These are phyloP conservation scores for Phycodurus eques DNA, from an alignment of 2,113 vertebrate genomes.

Conservation along the genomic window DNA sequence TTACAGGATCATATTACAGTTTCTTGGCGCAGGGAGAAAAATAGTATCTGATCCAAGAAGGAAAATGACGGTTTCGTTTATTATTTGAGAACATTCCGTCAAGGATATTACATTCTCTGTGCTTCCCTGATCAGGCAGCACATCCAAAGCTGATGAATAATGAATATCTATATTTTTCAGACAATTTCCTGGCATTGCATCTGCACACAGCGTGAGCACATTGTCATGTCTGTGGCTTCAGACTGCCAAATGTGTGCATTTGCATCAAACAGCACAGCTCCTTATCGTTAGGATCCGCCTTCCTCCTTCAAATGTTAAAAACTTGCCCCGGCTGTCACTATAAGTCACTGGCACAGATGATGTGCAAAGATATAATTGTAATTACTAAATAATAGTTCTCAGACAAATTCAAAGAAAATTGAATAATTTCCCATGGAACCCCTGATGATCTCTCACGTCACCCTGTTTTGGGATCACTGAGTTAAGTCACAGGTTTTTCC, in stretches of 20 bases:
- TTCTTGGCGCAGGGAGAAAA: background rate
- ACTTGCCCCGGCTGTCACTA: background rate
- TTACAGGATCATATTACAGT: background rate
- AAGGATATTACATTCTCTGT: background rate
- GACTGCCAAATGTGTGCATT: background rate
- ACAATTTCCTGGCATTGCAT: constrained; percentile 11
- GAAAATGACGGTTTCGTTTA: constrained; percentile 1
- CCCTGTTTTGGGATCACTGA: background rate
- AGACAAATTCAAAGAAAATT: too few relatives aligned
- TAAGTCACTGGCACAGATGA: background rate
- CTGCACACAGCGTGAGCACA: constrained; percentile 1
- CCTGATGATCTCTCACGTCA: background rate
- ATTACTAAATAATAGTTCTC: background rate
- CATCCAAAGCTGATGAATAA: constrained; percentile 16
- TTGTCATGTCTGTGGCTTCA: background rate
- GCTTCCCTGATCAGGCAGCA: background rate
- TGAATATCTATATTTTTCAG: constrained; percentile 7
- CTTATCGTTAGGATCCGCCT: constrained; percentile 10
- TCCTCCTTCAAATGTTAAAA: background rate
- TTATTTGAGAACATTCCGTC: constrained; percentile 3
- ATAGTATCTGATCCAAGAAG: background rate
- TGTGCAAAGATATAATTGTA: background rate
- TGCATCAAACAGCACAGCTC: background rate
- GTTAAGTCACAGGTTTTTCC: background rate
- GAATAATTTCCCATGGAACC: background rate